These are phyloP conservation scores for Venustoraphidia nigricollis DNA, from an alignment of 2,888 invertebrate species.

Conservation along the genomic window DNA sequence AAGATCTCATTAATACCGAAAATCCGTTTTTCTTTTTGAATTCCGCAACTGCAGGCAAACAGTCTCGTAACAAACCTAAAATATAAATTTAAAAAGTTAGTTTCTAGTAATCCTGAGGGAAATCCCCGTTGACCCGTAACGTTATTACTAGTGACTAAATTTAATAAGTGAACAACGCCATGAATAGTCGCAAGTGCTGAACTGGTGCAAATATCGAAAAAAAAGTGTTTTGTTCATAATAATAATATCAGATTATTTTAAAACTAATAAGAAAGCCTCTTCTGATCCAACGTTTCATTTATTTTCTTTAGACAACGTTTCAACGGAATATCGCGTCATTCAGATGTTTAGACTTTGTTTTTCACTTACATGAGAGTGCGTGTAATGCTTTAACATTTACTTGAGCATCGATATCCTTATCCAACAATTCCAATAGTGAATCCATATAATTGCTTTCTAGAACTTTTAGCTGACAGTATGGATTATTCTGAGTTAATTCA, in stretches of 20 bases:
- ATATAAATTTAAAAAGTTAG: slow-evolving; percentile 1
- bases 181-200: no score
- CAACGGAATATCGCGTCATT: background rate
- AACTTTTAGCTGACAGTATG: slow-evolving; percentile 59
- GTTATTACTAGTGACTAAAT: no score
- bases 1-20: slow-evolving; percentile 39
- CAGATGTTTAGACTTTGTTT: background rate
- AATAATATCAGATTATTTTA: background rate
- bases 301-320: background rate
- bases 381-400: slow-evolving; percentile 56
- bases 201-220: no score
- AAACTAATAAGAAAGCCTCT: no score
- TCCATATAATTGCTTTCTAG: slow-evolving; percentile 48
- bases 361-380: slow-evolving; percentile 60
- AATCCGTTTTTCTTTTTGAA: slow-evolving; percentile 52
- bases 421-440: slow-evolving; percentile 40
- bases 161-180: no score
- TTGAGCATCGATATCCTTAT: slow-evolving; percentile 36
- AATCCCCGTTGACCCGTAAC: no score
- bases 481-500: slow-evolving; percentile 73
- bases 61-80: slow-evolving; percentile 50
- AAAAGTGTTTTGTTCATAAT: no score
- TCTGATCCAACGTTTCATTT: background rate
- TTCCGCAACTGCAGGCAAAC: slow-evolving; percentile 38
- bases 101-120: no score